Percentiles rank a stretch among this genome's conserved stretches.
phyloP scores from a whole-genome alignment of 2,888 invertebrate species.

The Phaonia tiefii region DNA sequence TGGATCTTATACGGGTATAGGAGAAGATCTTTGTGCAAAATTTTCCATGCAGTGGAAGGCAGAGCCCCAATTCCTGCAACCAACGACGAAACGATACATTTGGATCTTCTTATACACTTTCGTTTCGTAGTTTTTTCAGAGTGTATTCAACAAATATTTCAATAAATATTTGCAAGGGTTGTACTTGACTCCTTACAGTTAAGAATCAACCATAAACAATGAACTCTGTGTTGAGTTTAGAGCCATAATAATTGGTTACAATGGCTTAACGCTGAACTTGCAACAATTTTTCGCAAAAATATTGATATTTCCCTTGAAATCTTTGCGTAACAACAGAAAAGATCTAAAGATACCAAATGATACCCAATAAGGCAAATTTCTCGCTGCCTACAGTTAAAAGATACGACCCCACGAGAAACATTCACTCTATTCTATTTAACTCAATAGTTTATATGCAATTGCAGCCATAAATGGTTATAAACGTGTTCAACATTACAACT shows the following conservation, averaged over 20 bases:
- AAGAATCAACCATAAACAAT: neutral
- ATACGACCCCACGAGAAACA: no score
- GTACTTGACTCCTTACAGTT: no score
- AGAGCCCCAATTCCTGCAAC: no score
- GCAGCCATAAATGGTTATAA: constrained; percentile 17
- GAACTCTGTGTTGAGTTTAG: neutral
- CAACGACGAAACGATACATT: no score
- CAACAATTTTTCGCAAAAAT: constrained; percentile 1
- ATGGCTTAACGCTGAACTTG: neutral
- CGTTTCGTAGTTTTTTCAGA: no score
- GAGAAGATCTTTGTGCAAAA: no score
- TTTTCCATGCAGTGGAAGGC: no score
- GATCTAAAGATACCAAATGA: neutral
- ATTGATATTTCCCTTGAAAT: constrained; percentile 12
- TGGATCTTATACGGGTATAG: no score
- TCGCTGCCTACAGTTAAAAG: no score
- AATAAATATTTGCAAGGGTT: neutral
- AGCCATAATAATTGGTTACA: constrained; percentile 11
- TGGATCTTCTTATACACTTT: no score
- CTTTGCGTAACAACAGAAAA: neutral
- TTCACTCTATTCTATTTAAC: neutral
- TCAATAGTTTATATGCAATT: constrained; percentile 34
- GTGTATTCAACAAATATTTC: constrained; percentile 6
- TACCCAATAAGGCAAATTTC: neutral
- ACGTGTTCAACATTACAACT: constrained; percentile 1